phyloP scores from a whole-genome alignment of 2,888 invertebrate species.

The Platycheirus albimanus region DNA sequence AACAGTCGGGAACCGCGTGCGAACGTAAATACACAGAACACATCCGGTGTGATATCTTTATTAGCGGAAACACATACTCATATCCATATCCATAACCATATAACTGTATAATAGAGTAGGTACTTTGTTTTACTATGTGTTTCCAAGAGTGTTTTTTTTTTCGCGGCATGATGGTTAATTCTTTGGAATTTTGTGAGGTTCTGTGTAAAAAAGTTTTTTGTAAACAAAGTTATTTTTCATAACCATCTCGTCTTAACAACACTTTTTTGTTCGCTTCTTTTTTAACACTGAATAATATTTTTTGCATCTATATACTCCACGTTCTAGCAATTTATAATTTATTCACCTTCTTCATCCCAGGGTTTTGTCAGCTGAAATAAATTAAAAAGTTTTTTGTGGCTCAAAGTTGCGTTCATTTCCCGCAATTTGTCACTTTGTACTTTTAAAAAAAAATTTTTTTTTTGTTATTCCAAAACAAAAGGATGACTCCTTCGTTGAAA shows the following conservation, averaged over 20 bases:
- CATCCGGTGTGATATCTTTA: not conserved
- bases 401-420: slow-evolving; percentile 3
- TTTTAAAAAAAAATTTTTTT: too few relatives aligned
- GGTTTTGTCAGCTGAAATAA: slow-evolving; percentile 26
- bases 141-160: too few relatives aligned
- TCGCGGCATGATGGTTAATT: too few relatives aligned
- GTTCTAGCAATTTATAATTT: slow-evolving; percentile 12
- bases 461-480: not conserved
- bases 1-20: not conserved
- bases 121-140: not conserved
- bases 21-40: not conserved
- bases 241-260: not conserved
- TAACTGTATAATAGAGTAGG: too few relatives aligned
- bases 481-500: slow-evolving; percentile 1
- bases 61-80: not conserved
- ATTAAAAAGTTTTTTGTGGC: slow-evolving; percentile 1
- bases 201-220: too few relatives aligned
- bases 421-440: slow-evolving; percentile 26
- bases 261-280: not conserved
- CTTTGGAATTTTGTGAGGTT: not conserved
- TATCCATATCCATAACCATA: not conserved
- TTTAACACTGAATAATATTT: too few relatives aligned
- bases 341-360: not conserved
- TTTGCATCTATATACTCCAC: too few relatives aligned
- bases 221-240: not conserved